Evolutionary conservation across 2,888 invertebrate genomes (phyloP), one percentile per base, ranked within the genome.

Genomic region (Caenorhabditis auriculariae): DNA sequence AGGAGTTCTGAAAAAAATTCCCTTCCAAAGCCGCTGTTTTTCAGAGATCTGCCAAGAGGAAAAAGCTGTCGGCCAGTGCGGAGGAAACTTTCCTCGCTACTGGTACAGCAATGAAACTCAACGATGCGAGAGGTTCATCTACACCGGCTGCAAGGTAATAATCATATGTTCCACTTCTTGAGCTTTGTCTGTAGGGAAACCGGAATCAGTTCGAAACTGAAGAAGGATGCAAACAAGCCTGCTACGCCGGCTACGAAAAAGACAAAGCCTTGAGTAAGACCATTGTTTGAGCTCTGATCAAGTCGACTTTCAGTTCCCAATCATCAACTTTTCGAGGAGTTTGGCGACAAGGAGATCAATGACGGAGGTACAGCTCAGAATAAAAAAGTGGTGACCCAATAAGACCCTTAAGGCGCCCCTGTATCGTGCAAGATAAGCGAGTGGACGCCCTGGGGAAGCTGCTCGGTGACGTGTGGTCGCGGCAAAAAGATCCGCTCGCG

Each of bases 61-160:
- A 21, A 86, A 88, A 26, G 89, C 91, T 71, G 83, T 85, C 27
- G 96, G 95, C 1, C 91, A 91, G 1, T 96, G 96, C 82, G 87
- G 90, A 55, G 93, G 91, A 0, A 86, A 87, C 77, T 92, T 90
- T 84, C 88, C 88, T 74, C 88, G 94, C 55, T 98, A 91, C 89
- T 88, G 90, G 84, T 94, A 88, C 82, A 90, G 94, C 82, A 85
- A 85, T 26, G 82, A 86, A 24, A 86, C 86, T 35, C 87, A 87
- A 24, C 85, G 86, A 27, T 95, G 95, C 81, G 88, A 88, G 45
- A 87, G 89, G 4, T 95, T 94, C 83, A 86, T 86, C 52, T 94
- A 89, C 84, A 89, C 89, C 24, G 93, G 93, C 37, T 95, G 95
- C 81, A 88, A 90, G 44, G 91, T 89, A 94, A 83, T 91, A 91